Base-by-base conservation (phyloP, 2,797 vertebrate genomes). In the Tokudaia muenninki region DNA sequence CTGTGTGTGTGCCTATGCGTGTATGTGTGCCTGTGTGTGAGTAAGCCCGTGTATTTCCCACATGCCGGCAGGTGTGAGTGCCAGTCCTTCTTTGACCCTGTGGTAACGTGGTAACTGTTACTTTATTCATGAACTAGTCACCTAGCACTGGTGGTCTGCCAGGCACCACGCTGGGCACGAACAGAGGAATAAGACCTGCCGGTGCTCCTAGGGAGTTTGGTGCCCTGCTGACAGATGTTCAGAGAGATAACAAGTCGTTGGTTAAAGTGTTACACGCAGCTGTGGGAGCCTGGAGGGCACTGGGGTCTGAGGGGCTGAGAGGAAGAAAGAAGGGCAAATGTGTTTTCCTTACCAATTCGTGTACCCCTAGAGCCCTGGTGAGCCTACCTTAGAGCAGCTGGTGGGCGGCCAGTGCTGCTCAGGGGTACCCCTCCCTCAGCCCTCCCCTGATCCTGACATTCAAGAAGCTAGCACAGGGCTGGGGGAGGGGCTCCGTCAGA, bases 81-180 rank as follows among this genome's bases (percentile, higher is more conserved):
- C 55, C 91, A 90, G 96, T 47, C 87, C 87, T 96, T 72, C 59
- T 70, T 29, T 97, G 97, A 97, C 95, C 95, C 74, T 57, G 37
- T 31, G 90, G 92, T 96, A 96, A 91, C 86, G 34, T n/a, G 87
- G 92, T 95, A 96, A 91, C 92, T 87, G 79, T 95, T 87, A 83
- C 95, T 92, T 83, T 91, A 74, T 82, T 97, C 96, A 92, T 98
- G 92, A 96, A 96, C 93, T 90, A 94, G 95, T 97, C 80, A 97
- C 67, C 74, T 59, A 26, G 82, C 86, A 72, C n/a, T 6, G 22
- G 21, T 34, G 74, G 29, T 65, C 86, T 91, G 91, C 94, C 94
- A 63, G 37, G 93, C 59, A 2, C 57, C 16, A 57, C 19, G 6
- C 96, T 5, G 52, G 92, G 72, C 77, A 44, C 0, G 1, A 67